Conservation (phyloP, 2,113 vertebrate species). For the Podilymbus podiceps region DNA sequence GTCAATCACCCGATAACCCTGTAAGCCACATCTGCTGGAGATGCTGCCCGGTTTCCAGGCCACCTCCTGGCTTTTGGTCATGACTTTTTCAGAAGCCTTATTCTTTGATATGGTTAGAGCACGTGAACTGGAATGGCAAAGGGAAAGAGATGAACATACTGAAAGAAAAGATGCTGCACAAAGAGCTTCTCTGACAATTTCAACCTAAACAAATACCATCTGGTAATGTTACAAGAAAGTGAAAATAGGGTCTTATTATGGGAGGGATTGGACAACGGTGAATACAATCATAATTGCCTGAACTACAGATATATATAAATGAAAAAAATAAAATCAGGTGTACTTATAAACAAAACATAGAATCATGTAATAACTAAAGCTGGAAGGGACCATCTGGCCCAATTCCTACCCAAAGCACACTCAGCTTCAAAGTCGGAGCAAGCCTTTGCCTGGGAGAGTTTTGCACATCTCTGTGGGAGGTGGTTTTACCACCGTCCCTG, state of each 20-base stretch:
- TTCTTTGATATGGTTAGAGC: not conserved
- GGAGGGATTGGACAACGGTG: not conserved
- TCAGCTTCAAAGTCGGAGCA: not conserved
- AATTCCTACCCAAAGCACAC: not conserved
- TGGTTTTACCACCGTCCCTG: not conserved
- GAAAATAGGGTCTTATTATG: not conserved
- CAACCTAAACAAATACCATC: not conserved
- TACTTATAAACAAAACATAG: not conserved
- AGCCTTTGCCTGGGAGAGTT: not conserved
- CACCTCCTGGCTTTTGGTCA: not conserved
- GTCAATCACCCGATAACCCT: not conserved
- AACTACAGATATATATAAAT: not conserved
- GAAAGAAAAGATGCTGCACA: not conserved
- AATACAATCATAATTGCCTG: not conserved
- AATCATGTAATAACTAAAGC: not conserved
- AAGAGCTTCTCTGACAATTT: not conserved
- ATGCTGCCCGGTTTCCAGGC: not conserved
- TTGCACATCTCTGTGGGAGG: not conserved
- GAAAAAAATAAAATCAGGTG: not conserved
- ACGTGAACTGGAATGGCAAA: rapidly evolving
- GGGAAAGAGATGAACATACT: not conserved
- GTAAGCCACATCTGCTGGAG: not conserved
- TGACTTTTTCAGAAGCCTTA: not conserved
- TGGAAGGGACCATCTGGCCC: not conserved
- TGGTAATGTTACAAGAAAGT: not conserved